Evolutionary conservation across 2,797 vertebrate species (phyloP).

Genomic region (Odontamblyopus lacepedii): DNA sequence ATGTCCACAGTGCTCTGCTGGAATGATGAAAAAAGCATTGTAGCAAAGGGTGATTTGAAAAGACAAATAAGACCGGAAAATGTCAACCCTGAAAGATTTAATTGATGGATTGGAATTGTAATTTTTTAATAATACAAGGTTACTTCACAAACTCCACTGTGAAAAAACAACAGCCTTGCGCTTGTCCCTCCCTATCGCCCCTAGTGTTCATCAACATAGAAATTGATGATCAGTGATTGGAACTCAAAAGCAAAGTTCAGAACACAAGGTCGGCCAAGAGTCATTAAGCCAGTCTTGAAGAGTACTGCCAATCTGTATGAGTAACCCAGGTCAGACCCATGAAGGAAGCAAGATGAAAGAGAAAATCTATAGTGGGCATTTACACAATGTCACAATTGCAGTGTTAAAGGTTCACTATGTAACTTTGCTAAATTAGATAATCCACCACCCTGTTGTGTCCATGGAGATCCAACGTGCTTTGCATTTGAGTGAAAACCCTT

Average conservation of each 20-base stretch:
- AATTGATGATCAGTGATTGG: constrained; percentile 74
- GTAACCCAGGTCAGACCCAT: constrained; percentile 50
- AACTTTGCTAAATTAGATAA: no score
- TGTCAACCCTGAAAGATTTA: not conserved
- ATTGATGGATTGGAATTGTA: constrained; percentile 1
- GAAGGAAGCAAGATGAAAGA: constrained; percentile 51
- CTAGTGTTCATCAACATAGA: constrained; percentile 76
- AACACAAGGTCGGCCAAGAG: constrained; percentile 76
- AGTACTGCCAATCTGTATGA: constrained; percentile 60
- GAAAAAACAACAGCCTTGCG: constrained; percentile 57
- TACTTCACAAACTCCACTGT: constrained; percentile 41
- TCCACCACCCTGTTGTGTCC: no score
- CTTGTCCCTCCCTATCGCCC: constrained; percentile 55
- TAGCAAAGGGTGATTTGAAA: constrained; percentile 1
- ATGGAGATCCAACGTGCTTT: no score
- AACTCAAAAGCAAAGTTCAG: constrained; percentile 73
- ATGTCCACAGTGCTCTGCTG: not conserved
- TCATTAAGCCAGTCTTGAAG: constrained; percentile 70
- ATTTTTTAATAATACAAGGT: constrained; percentile 46
- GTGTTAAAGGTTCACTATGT: not conserved
- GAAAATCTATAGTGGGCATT: constrained; percentile 37
- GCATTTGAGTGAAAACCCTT: no score
- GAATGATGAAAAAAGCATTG: constrained; percentile 1
- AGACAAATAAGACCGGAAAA: constrained; percentile 2
- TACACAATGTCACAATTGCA: not conserved